Percentiles rank a stretch among this genome's conserved stretches.
Evolutionary conservation across 2,797 vertebrate species (phyloP).

Genomic region (Miichthys miiuy): DNA sequence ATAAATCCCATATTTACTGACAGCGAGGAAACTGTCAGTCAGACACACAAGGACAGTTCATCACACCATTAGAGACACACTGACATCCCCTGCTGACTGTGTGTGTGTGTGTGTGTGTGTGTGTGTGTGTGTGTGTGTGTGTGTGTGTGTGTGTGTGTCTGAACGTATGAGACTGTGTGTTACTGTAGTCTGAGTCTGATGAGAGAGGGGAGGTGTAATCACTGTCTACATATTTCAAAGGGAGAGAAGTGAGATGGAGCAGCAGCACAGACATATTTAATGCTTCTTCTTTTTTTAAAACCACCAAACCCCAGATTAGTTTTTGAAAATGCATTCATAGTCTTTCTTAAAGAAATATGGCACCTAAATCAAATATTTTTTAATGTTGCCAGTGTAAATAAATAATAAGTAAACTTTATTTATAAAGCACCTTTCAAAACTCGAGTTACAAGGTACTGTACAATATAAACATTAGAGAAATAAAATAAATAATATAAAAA

Average conservation of each 20-base stretch:
- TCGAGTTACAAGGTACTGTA: too few species aligned
- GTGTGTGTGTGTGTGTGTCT: background rate
- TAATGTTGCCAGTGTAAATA: too few species aligned
- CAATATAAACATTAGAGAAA: too few species aligned
- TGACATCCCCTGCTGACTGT: conserved; percentile 48
- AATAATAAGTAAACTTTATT: too few species aligned
- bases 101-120: conserved; percentile 6
- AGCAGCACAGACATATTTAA: background rate
- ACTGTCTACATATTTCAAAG: conserved; percentile 22
- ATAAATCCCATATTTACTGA: conserved; percentile 80
- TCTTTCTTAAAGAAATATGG: background rate
- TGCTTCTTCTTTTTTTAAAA: background rate
- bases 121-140: background rate
- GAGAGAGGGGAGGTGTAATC: conserved; percentile 16
- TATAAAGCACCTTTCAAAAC: too few species aligned
- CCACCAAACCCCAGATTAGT: too few species aligned
- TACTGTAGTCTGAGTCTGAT: background rate
- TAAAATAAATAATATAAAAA: too few species aligned
- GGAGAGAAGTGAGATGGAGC: background rate
- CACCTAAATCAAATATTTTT: too few species aligned
- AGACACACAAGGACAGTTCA: conserved; percentile 74
- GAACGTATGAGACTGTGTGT: background rate
- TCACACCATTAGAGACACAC: conserved; percentile 72
- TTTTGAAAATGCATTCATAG: background rate
- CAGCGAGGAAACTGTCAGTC: conserved; percentile 77